Base-by-base conservation (phyloP, 2,888 invertebrate genomes). In the Mallateleia sp. region DNA sequence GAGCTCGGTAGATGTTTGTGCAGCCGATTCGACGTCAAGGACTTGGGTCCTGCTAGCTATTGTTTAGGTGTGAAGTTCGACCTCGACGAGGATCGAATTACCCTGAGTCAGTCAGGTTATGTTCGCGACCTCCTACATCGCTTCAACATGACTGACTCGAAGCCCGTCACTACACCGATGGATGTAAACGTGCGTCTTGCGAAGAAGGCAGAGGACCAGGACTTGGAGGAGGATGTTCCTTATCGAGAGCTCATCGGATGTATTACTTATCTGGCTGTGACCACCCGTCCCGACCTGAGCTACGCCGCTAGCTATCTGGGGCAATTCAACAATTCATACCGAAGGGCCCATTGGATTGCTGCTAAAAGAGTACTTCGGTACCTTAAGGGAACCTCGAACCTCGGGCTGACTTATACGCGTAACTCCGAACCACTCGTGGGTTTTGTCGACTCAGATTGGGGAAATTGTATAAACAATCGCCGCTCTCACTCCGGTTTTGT, bases 181-280 rank as follows among this genome's bases (percentile, higher is more conserved):
- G 32, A 32, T 8, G 32, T 32, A 15, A 42, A 67, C n/a, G n/a
- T n/a, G n/a, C n/a, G n/a, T n/a, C n/a, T 74, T 5, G 34, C 34
- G 2, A 74, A 20, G 14, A 22, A 11, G 5, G 8, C 74, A 15
- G 74, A 60, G n/a, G 11, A 3, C 22, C 34, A 47, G 1, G 74
- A 74, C 0, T 24, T 74, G 15, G 45, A 58, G 25, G 32, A 72
- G n/a, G 74, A 74, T 24, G 54, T 60, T 18, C 64, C 77, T 2
- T 77, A 77, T 54, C 64, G 77, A n/a, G 66, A 77, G 32, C n/a
- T 77, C 0, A 62, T 77, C 0, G 77, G 75, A n/a, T 72, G 72
- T 32, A 2, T 58, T 0, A 32, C 66, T 1, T 60, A 77, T 24
- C 24, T 77, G 54, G 64, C 54, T 5, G 24, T 62, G 8, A 60